A percentile compares a stretch with the other conserved stretches of the same genome.
phyloP scores from a whole-genome alignment of 2,888 invertebrate species.

The Thereva nobilitata region DNA sequence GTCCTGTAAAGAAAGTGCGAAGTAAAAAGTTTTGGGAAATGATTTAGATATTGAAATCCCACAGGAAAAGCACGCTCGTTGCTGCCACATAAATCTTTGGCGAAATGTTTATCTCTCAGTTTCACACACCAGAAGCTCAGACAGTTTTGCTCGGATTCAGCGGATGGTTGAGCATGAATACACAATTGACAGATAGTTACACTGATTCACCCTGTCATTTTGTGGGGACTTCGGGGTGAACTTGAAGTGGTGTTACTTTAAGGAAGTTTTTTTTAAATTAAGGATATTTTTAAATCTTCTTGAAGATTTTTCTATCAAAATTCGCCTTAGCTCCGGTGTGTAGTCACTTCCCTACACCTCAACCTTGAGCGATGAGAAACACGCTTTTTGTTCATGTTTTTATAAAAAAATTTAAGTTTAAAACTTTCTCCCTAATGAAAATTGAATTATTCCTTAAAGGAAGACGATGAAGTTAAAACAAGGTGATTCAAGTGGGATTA shows the following conservation, averaged over 20 bases:
- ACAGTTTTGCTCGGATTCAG: slow-evolving; percentile 9
- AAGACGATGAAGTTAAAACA: no score
- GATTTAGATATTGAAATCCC: slow-evolving; percentile 3
- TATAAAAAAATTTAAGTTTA: no score
- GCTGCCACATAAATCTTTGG: slow-evolving; percentile 23
- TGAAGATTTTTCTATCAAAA: neutral
- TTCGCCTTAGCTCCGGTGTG: no score
- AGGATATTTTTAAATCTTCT: neutral
- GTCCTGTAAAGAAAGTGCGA: no score
- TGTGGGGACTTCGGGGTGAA: neutral
- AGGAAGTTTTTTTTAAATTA: no score
- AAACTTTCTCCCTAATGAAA: no score
- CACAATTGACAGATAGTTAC: slow-evolving; percentile 16
- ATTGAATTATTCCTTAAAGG: no score
- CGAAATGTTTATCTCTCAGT: slow-evolving; percentile 17
- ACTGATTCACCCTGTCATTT: slow-evolving; percentile 5
- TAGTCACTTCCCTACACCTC: no score
- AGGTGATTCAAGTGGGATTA: no score
- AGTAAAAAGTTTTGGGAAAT: neutral
- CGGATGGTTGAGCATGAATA: slow-evolving; percentile 8
- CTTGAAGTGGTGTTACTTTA: no score
- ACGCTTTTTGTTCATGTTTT: no score
- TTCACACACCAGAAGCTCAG: slow-evolving; percentile 9
- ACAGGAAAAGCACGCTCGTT: neutral
- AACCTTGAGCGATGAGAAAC: no score